These are phyloP conservation scores for Clarias fuscus DNA, from an alignment of 2,797 vertebrate genomes.

Conservation along the genomic window DNA sequence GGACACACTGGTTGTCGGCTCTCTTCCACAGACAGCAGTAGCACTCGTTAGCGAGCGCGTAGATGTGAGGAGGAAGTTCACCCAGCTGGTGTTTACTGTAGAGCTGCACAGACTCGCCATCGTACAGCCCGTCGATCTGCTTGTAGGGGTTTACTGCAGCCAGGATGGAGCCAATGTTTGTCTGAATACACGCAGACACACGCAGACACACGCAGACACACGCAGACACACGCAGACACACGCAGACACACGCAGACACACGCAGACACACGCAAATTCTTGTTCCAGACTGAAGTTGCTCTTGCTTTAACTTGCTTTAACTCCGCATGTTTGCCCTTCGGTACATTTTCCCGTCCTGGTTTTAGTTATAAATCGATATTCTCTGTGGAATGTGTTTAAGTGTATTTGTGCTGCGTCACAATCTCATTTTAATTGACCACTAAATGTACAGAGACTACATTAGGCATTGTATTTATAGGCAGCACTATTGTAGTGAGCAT, in stretches of 20 bases:
- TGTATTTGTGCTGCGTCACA: not conserved
- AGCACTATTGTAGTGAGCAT: not conserved
- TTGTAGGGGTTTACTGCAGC: conserved; percentile 91
- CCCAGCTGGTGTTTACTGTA: conserved; percentile 89
- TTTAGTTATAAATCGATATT: not conserved
- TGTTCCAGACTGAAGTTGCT: not conserved
- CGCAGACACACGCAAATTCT: not conserved
- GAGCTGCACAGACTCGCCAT: conserved; percentile 74
- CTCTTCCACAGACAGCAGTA: conserved; percentile 94
- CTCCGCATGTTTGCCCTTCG: not conserved
- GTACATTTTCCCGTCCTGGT: not conserved
- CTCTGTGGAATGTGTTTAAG: not conserved
- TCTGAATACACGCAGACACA: conserved; percentile 67
- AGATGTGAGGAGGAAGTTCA: conserved; percentile 91
- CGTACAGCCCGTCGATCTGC: conserved; percentile 82
- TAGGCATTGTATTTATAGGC: conserved; percentile 7
- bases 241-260: not conserved
- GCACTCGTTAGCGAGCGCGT: conserved; percentile 90
- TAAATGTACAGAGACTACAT: conserved; percentile 1
- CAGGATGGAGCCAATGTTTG: conserved; percentile 91
- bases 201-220: conserved; percentile 4
- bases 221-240: too few relatives aligned
- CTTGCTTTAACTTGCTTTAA: not conserved
- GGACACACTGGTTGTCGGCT: conserved; percentile 91
- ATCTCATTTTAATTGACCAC: conserved; percentile 1